Conservation (phyloP, 2,888 invertebrate genomes). For the Cerastis rubricosa region DNA sequence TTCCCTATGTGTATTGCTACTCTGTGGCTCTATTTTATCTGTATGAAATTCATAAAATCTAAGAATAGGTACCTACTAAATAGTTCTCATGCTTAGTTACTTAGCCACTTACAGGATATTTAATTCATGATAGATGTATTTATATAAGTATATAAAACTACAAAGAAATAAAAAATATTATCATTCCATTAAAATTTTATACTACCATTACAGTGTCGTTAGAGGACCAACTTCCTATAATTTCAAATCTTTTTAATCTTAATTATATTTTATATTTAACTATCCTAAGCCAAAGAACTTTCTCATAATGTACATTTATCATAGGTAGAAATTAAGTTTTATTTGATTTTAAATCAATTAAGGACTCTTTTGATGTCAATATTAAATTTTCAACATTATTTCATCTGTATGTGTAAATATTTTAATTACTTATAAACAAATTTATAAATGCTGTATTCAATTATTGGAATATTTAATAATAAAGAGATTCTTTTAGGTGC, state of each 20-base stretch:
- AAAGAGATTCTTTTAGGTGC: constrained; percentile 71
- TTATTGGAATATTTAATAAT: constrained; percentile 56
- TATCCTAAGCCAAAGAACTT: constrained; percentile 71
- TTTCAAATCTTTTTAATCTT: constrained; percentile 62
- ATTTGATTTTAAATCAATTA: constrained; percentile 61
- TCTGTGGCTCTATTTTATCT: constrained; percentile 30
- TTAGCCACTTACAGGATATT: constrained; percentile 32
- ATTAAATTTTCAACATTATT: constrained; percentile 55
- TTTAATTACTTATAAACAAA: constrained; percentile 48
- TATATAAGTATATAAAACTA: constrained; percentile 23
- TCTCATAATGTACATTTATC: constrained; percentile 61
- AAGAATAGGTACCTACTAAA: constrained; percentile 16
- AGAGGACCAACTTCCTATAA: constrained; percentile 80
- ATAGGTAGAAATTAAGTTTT: constrained; percentile 58
- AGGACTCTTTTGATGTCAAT: constrained; percentile 63
- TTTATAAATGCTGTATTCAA: constrained; percentile 59
- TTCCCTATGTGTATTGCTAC: constrained; percentile 37
- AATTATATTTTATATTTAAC: constrained; percentile 51
- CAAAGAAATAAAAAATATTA: constrained; percentile 44
- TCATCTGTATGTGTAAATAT: constrained; percentile 59
- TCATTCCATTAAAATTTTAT: constrained; percentile 76
- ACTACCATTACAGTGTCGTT: constrained; percentile 69
- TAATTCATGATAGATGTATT: constrained; percentile 33
- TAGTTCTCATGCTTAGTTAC: constrained; percentile 16
- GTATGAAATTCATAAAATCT: constrained; percentile 21